These are phyloP conservation scores for Onthophagus sagittarius DNA, from an alignment of 2,888 invertebrate genomes.

Conservation along the genomic window DNA sequence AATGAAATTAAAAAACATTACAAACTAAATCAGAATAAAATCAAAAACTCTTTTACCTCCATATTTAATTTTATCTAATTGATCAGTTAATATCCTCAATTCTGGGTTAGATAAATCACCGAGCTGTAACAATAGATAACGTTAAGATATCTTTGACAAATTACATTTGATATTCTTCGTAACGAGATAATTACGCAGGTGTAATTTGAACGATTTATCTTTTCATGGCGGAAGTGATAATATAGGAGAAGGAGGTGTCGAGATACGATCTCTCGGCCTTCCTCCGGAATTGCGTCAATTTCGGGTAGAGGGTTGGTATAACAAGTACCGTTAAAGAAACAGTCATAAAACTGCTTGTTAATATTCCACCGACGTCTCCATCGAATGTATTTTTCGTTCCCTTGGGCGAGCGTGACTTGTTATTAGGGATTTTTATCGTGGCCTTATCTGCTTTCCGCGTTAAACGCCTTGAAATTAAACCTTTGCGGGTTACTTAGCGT, in stretches of 20 bases:
- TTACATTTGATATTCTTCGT: conserved; percentile 14
- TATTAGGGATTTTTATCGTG: conserved; percentile 6
- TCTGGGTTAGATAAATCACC: conserved; percentile 91
- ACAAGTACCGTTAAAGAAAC: not conserved
- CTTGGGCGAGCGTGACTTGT: not conserved
- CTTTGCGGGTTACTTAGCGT: not conserved
- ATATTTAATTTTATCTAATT: conserved; percentile 86
- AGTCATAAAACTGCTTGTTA: conserved; percentile 6
- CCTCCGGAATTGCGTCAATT: not conserved
- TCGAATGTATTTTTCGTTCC: not conserved
- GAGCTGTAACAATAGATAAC: conserved; percentile 63
- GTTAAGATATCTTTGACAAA: not conserved
- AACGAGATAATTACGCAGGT: not conserved
- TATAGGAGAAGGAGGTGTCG: not conserved
- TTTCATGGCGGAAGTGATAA: not conserved
- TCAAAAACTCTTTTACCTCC: conserved; percentile 64
- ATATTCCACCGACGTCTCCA: not conserved
- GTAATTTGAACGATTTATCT: not conserved
- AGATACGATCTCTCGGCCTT: not conserved
- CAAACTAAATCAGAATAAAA: not conserved
- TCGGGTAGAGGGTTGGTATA: not conserved
- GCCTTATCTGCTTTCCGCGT: conserved; percentile 5
- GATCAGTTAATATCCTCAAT: conserved; percentile 85
- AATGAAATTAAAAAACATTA: not conserved
- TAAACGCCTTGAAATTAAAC: conserved; percentile 2